These are phyloP conservation scores for Diorhabda elongata DNA, from an alignment of 1,140 invertebrate species.

Conservation along the genomic window DNA sequence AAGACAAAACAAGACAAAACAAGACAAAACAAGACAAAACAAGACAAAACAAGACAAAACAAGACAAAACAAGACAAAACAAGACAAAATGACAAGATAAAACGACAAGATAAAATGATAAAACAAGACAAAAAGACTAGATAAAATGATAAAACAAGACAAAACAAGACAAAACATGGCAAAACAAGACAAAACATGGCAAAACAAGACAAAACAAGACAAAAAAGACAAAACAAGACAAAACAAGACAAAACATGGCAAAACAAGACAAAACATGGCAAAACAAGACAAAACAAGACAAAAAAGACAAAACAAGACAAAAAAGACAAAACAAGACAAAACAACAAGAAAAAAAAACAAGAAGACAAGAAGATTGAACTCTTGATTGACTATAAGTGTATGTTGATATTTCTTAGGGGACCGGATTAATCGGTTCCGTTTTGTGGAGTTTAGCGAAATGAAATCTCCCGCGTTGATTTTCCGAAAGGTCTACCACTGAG, in stretches of 20 bases:
- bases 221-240: neutral
- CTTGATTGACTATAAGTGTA: too few relatives aligned
- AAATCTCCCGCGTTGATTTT: too few relatives aligned
- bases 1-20: neutral
- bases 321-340: conserved; percentile 11
- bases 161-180: neutral
- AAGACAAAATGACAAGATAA: neutral
- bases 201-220: neutral
- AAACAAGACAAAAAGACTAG: too few relatives aligned
- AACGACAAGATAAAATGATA: too few relatives aligned
- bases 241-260: neutral
- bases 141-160: neutral
- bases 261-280: neutral
- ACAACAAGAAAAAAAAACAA: neutral
- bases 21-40: neutral
- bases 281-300: neutral
- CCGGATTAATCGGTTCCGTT: too few relatives aligned
- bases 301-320: conserved; percentile 9
- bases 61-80: conserved; percentile 3
- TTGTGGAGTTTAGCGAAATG: too few relatives aligned
- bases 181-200: neutral
- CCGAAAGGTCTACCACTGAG: neutral
- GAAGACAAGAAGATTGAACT: neutral
- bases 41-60: neutral
- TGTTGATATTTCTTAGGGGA: too few relatives aligned